Evolutionary conservation across 2,888 invertebrate genomes (phyloP).

Genomic region (Amphimallon solstitiale): DNA sequence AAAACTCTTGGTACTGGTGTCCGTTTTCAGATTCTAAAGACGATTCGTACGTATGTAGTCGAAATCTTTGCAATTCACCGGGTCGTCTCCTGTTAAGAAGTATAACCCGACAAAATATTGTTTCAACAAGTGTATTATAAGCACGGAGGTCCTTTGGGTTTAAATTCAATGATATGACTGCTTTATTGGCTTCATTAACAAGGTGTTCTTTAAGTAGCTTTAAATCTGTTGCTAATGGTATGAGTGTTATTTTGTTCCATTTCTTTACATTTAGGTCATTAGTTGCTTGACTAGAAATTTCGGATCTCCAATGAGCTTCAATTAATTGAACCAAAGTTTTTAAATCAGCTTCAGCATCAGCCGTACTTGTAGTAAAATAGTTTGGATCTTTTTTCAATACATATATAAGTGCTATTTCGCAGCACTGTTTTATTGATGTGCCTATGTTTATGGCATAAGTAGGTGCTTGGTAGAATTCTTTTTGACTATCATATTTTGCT

Average conservation of each 20-base stretch:
- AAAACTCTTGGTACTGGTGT: conserved; percentile 18
- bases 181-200: too few species aligned
- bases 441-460: conserved; percentile 40
- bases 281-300: conserved; percentile 27
- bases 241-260: conserved; percentile 5
- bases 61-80: conserved; percentile 26
- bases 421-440: conserved; percentile 24
- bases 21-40: background rate
- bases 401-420: conserved; percentile 9
- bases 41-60: background rate
- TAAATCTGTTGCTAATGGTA: too few species aligned
- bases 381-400: conserved; percentile 11
- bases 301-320: conserved; percentile 17
- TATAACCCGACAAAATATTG: conserved; percentile 20
- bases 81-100: conserved; percentile 23
- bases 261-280: conserved; percentile 12
- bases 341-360: conserved; percentile 7
- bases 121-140: conserved; percentile 16
- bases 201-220: too few species aligned
- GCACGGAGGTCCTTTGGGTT: background rate
- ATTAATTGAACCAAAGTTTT: conserved; percentile 25
- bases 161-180: background rate
- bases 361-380: background rate
- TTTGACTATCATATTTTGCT: conserved; percentile 31
- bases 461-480: conserved; percentile 32